phyloP scores from a whole-genome alignment of 2,113 vertebrate genomes.

The Poeciliopsis retropinna region DNA sequence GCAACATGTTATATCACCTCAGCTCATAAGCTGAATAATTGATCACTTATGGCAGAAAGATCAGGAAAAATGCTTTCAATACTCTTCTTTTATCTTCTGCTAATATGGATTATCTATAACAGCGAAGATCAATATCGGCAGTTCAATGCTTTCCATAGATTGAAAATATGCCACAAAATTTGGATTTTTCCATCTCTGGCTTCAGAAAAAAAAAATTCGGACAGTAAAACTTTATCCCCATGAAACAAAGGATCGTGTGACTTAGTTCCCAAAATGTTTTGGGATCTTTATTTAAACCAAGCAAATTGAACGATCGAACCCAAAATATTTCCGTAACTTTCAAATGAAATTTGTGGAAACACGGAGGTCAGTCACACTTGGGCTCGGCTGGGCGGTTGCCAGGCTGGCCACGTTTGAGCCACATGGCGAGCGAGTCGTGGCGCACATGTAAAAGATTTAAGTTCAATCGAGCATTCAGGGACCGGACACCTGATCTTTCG shows the following conservation, averaged over 20 bases:
- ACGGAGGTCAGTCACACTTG: not conserved
- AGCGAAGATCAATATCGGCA: too few relatives aligned
- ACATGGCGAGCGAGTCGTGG: conserved; percentile 36
- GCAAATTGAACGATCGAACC: not conserved
- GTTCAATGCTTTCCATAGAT: not conserved
- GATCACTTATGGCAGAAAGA: too few relatives aligned
- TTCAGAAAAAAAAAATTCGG: not conserved
- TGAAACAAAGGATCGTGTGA: not conserved
- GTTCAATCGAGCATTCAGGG: conserved; percentile 72
- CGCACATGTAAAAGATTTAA: conserved; percentile 77
- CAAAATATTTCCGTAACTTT: conserved; percentile 11
- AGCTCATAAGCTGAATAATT: too few relatives aligned
- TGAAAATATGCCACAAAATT: not conserved
- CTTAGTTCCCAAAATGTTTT: not conserved
- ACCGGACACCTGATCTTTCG: conserved; percentile 76
- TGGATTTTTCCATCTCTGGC: not conserved
- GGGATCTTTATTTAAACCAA: not conserved
- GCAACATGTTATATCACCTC: too few relatives aligned
- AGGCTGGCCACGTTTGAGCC: conserved; percentile 23
- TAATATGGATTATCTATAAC: too few relatives aligned
- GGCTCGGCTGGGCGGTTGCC: too few relatives aligned
- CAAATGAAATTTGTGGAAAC: conserved; percentile 28
- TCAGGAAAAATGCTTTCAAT: too few relatives aligned
- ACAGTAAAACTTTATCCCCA: not conserved
- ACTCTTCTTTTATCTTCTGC: too few relatives aligned